These are phyloP conservation scores for Oceanodroma leucorhoa DNA, from an alignment of 2,797 vertebrate species.

Conservation along the genomic window DNA sequence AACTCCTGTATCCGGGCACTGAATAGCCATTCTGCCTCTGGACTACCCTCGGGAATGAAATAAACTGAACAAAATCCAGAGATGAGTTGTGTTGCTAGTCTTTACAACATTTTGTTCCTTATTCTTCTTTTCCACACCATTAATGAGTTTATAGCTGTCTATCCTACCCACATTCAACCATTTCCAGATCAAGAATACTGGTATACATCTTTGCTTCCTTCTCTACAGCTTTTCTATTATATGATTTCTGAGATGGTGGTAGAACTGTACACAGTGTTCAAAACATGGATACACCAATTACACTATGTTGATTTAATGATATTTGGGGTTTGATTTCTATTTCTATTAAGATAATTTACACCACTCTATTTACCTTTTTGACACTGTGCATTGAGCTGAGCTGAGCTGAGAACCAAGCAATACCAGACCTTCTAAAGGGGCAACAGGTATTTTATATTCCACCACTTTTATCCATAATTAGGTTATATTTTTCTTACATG, in stretches of 20 bases:
- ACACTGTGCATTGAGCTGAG: not conserved
- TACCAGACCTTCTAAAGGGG: not conserved
- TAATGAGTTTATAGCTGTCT: not conserved
- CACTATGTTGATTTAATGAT: not conserved
- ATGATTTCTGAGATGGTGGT: not conserved
- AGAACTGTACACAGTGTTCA: not conserved
- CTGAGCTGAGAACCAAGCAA: not conserved
- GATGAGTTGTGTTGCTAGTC: not conserved
- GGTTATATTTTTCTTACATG: not conserved
- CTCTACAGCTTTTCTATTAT: not conserved
- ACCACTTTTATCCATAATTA: not conserved
- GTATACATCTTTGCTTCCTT: not conserved
- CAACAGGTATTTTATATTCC: not conserved
- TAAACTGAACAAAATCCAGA: not conserved
- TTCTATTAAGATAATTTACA: not conserved
- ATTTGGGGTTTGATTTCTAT: not conserved
- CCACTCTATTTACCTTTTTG: not conserved
- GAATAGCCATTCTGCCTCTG: not conserved
- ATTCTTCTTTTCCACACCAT: not conserved
- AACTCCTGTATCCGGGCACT: not conserved
- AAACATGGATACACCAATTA: not conserved
- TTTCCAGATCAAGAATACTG: not conserved
- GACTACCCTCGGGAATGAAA: not conserved
- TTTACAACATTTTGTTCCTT: not conserved
- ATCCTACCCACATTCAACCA: not conserved